Conservation (phyloP, 1,140 invertebrate genomes). For the Ceratoteleas bidentatus region DNA sequence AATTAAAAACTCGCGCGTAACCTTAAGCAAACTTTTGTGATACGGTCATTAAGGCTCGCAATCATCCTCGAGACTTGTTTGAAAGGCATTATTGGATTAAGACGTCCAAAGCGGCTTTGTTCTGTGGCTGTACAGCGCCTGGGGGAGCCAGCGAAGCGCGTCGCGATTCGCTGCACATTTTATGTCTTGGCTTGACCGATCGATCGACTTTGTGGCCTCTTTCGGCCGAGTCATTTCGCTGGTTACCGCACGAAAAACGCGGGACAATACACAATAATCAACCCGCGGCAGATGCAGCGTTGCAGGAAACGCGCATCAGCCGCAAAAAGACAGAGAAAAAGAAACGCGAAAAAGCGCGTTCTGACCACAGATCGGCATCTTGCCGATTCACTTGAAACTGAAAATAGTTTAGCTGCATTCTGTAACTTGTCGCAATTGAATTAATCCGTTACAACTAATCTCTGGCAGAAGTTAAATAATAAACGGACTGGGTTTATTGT, state of each 20-base stretch:
- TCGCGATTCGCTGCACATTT: constrained; percentile 41
- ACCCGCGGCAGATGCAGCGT: background rate
- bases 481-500: constrained; percentile 27
- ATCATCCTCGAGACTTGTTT: constrained; percentile 24
- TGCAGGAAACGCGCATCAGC: too few species aligned
- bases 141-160: constrained; percentile 33
- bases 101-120: constrained; percentile 44
- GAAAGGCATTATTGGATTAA: constrained; percentile 50
- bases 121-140: constrained; percentile 22
- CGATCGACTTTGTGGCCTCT: constrained; percentile 48
- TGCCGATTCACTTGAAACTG: too few species aligned
- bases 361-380: too few species aligned
- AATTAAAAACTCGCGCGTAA: constrained; percentile 21
- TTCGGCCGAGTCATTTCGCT: constrained; percentile 50
- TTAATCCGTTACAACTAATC: background rate
- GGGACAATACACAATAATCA: constrained; percentile 29
- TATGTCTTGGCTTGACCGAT: constrained; percentile 44
- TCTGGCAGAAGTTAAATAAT: constrained; percentile 20
- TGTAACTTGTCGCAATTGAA: constrained; percentile 9
- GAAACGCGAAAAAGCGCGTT: constrained; percentile 39
- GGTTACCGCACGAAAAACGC: constrained; percentile 30
- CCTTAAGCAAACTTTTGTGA: constrained; percentile 28
- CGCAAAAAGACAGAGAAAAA: too few species aligned
- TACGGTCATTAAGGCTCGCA: constrained; percentile 29
- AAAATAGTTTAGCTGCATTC: too few species aligned